Evolutionary conservation across 2,888 invertebrate species (phyloP).

Genomic region (Rutpela maculata): DNA sequence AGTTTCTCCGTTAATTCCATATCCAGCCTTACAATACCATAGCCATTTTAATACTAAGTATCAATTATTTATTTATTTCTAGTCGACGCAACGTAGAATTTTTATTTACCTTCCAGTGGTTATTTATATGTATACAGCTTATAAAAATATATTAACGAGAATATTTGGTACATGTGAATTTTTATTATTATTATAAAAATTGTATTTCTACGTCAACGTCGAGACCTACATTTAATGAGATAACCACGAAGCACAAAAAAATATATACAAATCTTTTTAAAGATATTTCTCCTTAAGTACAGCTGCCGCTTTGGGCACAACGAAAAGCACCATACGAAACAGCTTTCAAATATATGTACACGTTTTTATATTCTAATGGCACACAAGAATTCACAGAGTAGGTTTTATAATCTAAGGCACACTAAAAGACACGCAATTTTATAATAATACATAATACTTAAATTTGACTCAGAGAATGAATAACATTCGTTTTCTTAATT

Average conservation of each 20-base stretch:
- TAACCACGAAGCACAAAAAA: constrained; percentile 49
- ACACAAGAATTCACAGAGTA: constrained; percentile 63
- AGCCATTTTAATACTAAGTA: constrained; percentile 53
- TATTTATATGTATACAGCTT: not conserved
- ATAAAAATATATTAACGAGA: not conserved
- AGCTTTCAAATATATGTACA: constrained; percentile 50
- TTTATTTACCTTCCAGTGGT: not conserved
- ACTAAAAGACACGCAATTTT: constrained; percentile 22
- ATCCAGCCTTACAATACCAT: constrained; percentile 52
- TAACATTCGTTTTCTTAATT: constrained; percentile 1
- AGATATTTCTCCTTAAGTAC: constrained; percentile 53
- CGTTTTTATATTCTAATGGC: constrained; percentile 50
- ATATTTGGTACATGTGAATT: not conserved
- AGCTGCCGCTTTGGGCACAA: constrained; percentile 59
- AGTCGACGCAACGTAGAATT: constrained; percentile 5
- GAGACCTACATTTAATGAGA: constrained; percentile 47
- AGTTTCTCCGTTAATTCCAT: not conserved
- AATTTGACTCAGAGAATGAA: constrained; percentile 8
- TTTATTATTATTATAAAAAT: not conserved
- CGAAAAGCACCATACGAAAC: constrained; percentile 60
- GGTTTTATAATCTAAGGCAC: constrained; percentile 46
- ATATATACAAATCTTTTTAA: constrained; percentile 47
- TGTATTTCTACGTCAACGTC: constrained; percentile 15
- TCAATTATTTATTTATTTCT: not conserved
- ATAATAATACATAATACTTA: constrained; percentile 23